Base-by-base conservation (phyloP, 1,140 invertebrate species). In the Hyphantria cunea region DNA sequence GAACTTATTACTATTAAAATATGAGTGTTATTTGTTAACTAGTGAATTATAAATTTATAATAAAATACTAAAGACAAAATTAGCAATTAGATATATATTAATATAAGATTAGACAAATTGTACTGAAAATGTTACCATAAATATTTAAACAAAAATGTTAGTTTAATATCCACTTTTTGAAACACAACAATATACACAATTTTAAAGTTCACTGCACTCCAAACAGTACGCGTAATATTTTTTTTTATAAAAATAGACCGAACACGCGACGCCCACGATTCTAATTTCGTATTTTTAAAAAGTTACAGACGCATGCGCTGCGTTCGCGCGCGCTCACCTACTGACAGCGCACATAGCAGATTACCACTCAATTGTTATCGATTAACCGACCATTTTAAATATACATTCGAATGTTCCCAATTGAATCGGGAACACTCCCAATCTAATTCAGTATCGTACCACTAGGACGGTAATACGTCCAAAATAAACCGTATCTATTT, bases 161-260 rank as follows among this genome's bases (percentile, higher is more conserved):
- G 54, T 44, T 64, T 15, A 51, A 66, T 59, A 50, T 47, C 39
- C 64, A 67, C 64, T 64, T 60, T 56, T 64, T 49, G 33, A 41
- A 42, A 42, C 66, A 56, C 33, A 50, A 59, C 8, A 41, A 13
- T 48, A 59, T 49, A 68, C 34, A 64, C 25, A 52, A 58, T 44
- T 45, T 52, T 58, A 48, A 68, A 68, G 75, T 72, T 79, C 80
- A 83, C 82, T 80, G 76, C 79, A 84, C 82, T 84, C 76, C 70
- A 66, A 62, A 74, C 12, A 48, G 68, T 44, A 63, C 73, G 66
- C 64, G 66, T 76, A 68, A 76, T 74, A 72, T 72, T 74, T 75
- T n/a, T n/a, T 72, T 76, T 70, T 42, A 65, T 39, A 74, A 74
- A 78, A 80, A 79, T 84, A 81, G 74, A 72, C 64, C 55, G 42